Base-by-base conservation (phyloP, 2,113 vertebrate species). In the Scolopax mira region DNA sequence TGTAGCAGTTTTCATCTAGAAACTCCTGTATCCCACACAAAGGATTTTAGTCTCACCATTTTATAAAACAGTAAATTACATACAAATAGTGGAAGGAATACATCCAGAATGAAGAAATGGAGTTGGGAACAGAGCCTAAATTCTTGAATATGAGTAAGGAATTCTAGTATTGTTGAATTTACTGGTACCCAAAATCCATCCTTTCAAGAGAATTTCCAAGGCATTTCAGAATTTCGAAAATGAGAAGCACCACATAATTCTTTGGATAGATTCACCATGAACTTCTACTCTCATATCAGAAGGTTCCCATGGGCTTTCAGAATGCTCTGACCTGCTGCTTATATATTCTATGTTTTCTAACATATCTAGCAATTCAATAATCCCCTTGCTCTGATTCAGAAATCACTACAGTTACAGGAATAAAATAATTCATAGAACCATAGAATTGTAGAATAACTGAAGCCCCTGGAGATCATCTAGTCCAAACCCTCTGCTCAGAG, bases 371-470 rank as follows among this genome's bases (percentile, higher is more conserved):
- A 90, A 78, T 74, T 58, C 85, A 86, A 42, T 73, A 80, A 82
- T 31, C 13, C 49, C 41, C 22, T 51, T 79, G 66, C 57, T 89
- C 74, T 89, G 81, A 91, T 72, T 81, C 73, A 89, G 71, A 95
- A 66, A 79, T 72, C 52, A 31, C 81, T 60, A 18, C 71, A 94
- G 49, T 91, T 85, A 91, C 31, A 75, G 66, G 49, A 84, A 79
- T 79, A 80, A 96, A 95, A 93, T 79, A 88, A 90, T 93, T 85
- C 79, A 93, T 15, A 48, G 65, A 74, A 51, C 70, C 46, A 66
- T 2, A 78, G 81, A 91, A 55, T 3, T 66, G 64, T 61, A 80
- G 35, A 85, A 77, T 9, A 90, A 79, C 18, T 88, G 74, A 85
- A 27, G 33, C 22, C 90, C 67, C 74, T 72, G 49, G 81, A 85